A percentile compares a stretch with the other conserved stretches of the same genome.
Evolutionary conservation across 2,888 invertebrate genomes (phyloP).

Genomic region (Phrixothrix hirtus): DNA sequence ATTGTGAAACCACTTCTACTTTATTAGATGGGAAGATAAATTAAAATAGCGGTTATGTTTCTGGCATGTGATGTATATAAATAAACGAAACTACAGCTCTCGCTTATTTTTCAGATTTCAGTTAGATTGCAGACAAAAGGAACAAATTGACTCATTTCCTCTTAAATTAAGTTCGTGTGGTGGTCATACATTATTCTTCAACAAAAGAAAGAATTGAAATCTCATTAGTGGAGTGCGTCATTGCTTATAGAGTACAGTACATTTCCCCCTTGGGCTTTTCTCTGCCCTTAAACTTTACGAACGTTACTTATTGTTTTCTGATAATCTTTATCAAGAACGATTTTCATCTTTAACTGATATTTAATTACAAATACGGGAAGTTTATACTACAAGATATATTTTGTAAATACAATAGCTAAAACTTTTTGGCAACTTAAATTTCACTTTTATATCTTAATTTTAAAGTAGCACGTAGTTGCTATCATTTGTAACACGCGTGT

Average conservation of each 20-base stretch:
- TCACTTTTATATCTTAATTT: conserved; percentile 12
- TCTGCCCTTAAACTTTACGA: conserved; percentile 14
- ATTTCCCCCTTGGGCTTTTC: conserved; percentile 33
- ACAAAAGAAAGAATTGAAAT: conserved; percentile 40
- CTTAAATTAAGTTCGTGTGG: conserved; percentile 26
- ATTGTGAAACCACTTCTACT: conserved; percentile 45
- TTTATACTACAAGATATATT: no score
- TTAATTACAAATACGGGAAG: no score
- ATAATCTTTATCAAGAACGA: conserved; percentile 7
- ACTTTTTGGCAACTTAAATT: conserved; percentile 16
- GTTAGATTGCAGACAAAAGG: conserved; percentile 22
- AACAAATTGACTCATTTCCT: conserved; percentile 28
- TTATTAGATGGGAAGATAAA: conserved; percentile 47
- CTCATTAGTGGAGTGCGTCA: conserved; percentile 37
- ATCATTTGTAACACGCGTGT: conserved; percentile 19
- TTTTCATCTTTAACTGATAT: no score
- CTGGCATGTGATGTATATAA: conserved; percentile 36
- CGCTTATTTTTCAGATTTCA: conserved; percentile 5
- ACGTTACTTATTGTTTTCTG: conserved; percentile 15
- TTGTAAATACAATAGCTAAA: no score
- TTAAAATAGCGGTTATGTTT: conserved; percentile 42
- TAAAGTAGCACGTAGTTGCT: conserved; percentile 31
- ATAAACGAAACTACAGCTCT: conserved; percentile 26
- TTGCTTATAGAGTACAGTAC: conserved; percentile 28
- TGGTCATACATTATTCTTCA: conserved; percentile 30